Conservation (phyloP, 2,888 invertebrate genomes). For the Drosophila niveifrons region DNA sequence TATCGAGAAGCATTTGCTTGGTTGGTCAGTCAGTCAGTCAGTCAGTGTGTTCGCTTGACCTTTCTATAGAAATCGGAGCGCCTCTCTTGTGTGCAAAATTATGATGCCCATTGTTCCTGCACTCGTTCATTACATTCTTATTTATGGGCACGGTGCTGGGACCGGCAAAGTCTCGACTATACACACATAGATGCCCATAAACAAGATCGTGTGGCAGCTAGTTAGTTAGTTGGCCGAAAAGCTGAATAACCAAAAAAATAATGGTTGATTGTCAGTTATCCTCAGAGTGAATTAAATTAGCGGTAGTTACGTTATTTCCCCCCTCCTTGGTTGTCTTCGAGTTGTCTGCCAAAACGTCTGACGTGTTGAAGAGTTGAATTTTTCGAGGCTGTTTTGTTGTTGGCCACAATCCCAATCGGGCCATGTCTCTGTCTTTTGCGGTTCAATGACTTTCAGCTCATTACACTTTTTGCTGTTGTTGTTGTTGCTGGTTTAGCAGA, state of each 20-base stretch:
- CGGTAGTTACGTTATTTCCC: constrained; percentile 22
- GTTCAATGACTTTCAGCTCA: constrained; percentile 73
- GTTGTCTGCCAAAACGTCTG: constrained; percentile 22
- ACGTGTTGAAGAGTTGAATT: constrained; percentile 36
- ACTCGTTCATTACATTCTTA: constrained; percentile 76
- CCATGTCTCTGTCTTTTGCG: constrained; percentile 44
- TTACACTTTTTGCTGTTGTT: constrained; percentile 43
- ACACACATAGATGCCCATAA: constrained; percentile 46
- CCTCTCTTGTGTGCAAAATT: constrained; percentile 67
- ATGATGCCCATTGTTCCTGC: constrained; percentile 71
- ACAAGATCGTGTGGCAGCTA: constrained; percentile 48
- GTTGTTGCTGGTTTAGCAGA: constrained; percentile 44
- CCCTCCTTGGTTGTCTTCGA: background rate
- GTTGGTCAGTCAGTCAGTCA: constrained; percentile 31
- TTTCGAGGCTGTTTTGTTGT: constrained; percentile 30
- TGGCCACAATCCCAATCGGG: constrained; percentile 31
- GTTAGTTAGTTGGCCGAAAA: constrained; percentile 29
- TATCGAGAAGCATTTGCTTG: constrained; percentile 13
- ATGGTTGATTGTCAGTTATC: constrained; percentile 35
- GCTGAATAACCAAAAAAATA: constrained; percentile 27
- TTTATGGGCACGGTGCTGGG: constrained; percentile 59
- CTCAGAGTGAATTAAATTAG: constrained; percentile 59
- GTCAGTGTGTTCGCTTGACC: constrained; percentile 50
- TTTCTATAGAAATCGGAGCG: constrained; percentile 61
- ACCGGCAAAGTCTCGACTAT: constrained; percentile 4